Conservation (phyloP, 2,888 invertebrate genomes). For the Nemotelus pantherinus region DNA sequence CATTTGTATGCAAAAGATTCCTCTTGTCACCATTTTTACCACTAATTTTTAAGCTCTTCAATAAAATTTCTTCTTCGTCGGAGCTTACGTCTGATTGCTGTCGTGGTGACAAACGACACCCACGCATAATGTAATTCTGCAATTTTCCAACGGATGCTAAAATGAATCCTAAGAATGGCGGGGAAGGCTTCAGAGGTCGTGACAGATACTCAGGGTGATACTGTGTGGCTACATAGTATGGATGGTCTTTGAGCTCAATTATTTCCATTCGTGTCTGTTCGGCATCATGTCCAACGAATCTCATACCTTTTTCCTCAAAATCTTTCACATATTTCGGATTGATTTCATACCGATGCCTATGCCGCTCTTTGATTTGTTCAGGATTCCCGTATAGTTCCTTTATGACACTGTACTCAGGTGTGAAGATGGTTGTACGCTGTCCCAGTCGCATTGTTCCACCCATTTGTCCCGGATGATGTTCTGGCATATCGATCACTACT, state of each 20-base stretch:
- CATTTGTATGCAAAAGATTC: conserved; percentile 18
- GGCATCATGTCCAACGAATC: conserved; percentile 88
- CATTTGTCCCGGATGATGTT: conserved; percentile 90
- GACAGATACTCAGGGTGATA: conserved; percentile 98
- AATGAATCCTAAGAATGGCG: conserved; percentile 94
- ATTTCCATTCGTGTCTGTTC: conserved; percentile 94
- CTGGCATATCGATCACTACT: conserved; percentile 98
- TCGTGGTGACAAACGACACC: conserved; percentile 79
- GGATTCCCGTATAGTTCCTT: conserved; percentile 81
- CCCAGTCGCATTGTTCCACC: conserved; percentile 99
- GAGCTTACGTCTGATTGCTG: conserved; percentile 81
- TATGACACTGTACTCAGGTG: conserved; percentile 68
- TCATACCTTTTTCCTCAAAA: conserved; percentile 83
- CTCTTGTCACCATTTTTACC: background rate
- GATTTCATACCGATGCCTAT: conserved; percentile 97
- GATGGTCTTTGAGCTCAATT: conserved; percentile 85
- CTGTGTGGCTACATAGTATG: conserved; percentile 94
- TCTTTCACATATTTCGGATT: conserved; percentile 86
- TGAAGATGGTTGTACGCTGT: conserved; percentile 87
- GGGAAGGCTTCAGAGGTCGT: conserved; percentile 89
- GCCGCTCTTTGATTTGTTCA: conserved; percentile 88
- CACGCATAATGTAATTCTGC: conserved; percentile 75
- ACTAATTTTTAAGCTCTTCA: conserved; percentile 49
- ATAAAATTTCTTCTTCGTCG: conserved; percentile 61
- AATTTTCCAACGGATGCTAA: conserved; percentile 88